A percentile compares a stretch with the other conserved stretches of the same genome.
Evolutionary conservation across 2,113 vertebrate species (phyloP).

Genomic region (Hydropotes inermis): DNA sequence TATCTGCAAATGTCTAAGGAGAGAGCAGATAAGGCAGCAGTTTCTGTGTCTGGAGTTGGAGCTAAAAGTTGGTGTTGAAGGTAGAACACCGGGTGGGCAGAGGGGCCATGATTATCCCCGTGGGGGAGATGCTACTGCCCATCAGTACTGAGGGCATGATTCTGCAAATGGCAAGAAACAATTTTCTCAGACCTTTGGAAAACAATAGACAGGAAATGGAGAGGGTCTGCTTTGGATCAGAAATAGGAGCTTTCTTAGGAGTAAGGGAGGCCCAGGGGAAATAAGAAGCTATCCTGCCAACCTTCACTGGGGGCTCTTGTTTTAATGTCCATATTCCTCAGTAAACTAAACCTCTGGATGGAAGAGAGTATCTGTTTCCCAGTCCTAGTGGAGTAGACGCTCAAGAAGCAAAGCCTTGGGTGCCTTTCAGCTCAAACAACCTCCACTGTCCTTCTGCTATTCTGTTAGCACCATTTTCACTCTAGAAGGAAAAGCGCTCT

Average conservation of each 20-base stretch:
- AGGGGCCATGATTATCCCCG: rapidly evolving
- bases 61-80: neutral
- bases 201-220: neutral
- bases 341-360: neutral
- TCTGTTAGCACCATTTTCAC: neutral
- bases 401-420: neutral
- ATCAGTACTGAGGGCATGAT: neutral
- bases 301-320: neutral
- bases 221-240: neutral
- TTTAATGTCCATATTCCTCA: neutral
- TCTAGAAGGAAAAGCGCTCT: neutral
- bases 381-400: neutral
- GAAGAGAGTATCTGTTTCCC: neutral
- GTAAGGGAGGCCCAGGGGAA: neutral
- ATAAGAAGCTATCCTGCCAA: neutral
- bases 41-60: neutral
- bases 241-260: neutral
- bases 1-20: neutral
- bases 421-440: neutral
- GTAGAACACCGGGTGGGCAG: neutral
- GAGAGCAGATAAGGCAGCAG: neutral
- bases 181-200: neutral
- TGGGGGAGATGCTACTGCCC: neutral
- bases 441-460: neutral
- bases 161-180: neutral